phyloP scores from a whole-genome alignment of 2,113 vertebrate genomes.

The Eulemur macaco region DNA sequence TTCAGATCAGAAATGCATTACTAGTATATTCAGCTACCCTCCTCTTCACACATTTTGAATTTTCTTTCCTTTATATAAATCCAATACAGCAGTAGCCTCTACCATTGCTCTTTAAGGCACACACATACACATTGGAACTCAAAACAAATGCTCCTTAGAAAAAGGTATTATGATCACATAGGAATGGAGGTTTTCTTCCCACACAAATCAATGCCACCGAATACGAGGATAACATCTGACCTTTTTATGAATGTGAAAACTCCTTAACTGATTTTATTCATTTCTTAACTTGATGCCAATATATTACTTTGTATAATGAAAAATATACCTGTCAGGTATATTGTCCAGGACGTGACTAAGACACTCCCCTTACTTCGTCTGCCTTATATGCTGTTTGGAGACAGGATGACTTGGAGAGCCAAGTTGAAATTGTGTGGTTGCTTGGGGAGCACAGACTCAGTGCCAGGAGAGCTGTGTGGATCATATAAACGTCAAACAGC shows the following conservation, averaged over 20 bases:
- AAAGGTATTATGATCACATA: background rate
- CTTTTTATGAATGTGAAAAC: background rate
- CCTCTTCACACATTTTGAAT: background rate
- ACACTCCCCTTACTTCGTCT: background rate
- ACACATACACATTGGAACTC: background rate
- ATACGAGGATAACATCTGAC: background rate
- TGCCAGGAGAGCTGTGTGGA: background rate
- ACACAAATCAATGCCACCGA: background rate
- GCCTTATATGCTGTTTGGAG: background rate
- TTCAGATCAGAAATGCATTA: background rate
- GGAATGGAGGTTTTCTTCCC: background rate
- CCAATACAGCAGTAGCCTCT: background rate
- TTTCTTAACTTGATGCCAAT: background rate
- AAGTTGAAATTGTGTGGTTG: background rate
- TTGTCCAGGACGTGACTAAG: background rate
- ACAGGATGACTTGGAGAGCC: background rate
- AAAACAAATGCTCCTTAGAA: background rate
- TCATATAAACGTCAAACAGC: background rate
- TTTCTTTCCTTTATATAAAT: background rate
- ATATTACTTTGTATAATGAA: background rate
- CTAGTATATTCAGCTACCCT: background rate
- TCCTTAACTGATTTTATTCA: conserved; percentile 20
- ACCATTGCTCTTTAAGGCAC: background rate
- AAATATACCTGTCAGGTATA: background rate
- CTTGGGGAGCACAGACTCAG: background rate